phyloP scores from a whole-genome alignment of 2,113 vertebrate genomes.

The Caranx ignobilis region DNA sequence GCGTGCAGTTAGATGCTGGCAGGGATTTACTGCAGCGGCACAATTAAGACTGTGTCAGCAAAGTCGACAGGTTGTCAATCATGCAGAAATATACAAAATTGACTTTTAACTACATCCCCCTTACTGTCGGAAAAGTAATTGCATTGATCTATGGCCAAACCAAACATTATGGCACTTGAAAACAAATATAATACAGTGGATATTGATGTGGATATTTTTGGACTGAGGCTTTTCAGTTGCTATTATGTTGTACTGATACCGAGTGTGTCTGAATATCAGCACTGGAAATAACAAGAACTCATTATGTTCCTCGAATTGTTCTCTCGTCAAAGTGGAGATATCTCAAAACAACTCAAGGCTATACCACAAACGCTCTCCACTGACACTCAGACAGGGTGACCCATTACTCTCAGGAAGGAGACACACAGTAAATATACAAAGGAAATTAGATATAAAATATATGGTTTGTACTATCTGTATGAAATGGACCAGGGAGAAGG shows the following conservation, averaged over 20 bases:
- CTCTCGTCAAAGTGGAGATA: neutral
- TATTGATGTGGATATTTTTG: conserved; percentile 6
- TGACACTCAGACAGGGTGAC: neutral
- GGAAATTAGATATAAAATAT: neutral
- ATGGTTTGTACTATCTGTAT: neutral
- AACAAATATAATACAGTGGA: conserved; percentile 3
- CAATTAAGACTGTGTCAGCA: conserved; percentile 61
- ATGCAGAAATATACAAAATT: conserved; percentile 32
- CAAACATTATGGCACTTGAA: neutral
- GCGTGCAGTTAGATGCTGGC: conserved; percentile 29
- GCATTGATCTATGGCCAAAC: conserved; percentile 18
- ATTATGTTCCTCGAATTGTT: neutral
- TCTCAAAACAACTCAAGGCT: neutral
- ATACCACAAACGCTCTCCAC: neutral
- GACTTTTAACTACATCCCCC: conserved; percentile 37
- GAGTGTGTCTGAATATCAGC: conserved; percentile 1
- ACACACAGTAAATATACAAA: neutral
- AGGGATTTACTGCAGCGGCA: conserved; percentile 48
- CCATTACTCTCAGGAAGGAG: neutral
- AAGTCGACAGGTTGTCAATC: conserved; percentile 57
- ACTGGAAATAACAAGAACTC: neutral
- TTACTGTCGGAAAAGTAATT: conserved; percentile 49
- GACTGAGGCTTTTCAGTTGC: conserved; percentile 1
- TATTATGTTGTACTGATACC: neutral
- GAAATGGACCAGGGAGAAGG: neutral